Conservation (phyloP, 2,797 vertebrate species). For the Diplodus sargus region DNA sequence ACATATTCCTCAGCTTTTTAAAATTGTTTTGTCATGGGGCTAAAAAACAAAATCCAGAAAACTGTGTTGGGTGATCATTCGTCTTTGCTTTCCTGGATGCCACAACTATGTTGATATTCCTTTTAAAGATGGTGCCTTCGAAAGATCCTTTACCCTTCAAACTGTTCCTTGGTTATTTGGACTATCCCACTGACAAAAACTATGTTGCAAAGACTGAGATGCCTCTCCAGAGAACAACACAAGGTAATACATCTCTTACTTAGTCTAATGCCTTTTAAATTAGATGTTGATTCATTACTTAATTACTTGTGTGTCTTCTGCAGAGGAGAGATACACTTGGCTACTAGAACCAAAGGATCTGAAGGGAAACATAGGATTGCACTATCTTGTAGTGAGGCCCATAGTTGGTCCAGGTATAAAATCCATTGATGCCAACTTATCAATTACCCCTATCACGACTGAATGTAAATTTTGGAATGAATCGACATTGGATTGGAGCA, state of each 20-base stretch:
- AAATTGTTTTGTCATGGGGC: neutral
- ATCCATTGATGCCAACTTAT: conserved; percentile 80
- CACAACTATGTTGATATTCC: neutral
- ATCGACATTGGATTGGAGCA: conserved; percentile 83
- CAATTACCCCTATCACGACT: conserved; percentile 87
- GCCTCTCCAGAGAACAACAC: conserved; percentile 76
- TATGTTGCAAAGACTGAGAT: conserved; percentile 84
- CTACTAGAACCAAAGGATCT: conserved; percentile 84
- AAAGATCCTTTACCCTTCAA: conserved; percentile 81
- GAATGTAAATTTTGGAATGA: conserved; percentile 92
- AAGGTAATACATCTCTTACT: conserved; percentile 70
- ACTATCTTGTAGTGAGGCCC: conserved; percentile 88
- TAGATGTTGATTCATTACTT: neutral
- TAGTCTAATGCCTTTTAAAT: neutral
- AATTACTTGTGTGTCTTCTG: conserved; percentile 28
- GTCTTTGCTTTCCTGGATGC: neutral
- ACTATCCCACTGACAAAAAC: conserved; percentile 86
- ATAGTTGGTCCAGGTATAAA: conserved; percentile 83
- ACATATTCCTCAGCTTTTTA: neutral
- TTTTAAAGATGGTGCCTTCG: conserved; percentile 85
- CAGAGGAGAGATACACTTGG: conserved; percentile 90
- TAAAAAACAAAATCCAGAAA: neutral
- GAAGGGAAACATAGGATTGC: conserved; percentile 83
- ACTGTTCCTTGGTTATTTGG: conserved; percentile 86
- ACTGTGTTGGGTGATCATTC: neutral